These are phyloP conservation scores for Drosophila melanica DNA, from an alignment of 1,140 invertebrate genomes.

Conservation along the genomic window DNA sequence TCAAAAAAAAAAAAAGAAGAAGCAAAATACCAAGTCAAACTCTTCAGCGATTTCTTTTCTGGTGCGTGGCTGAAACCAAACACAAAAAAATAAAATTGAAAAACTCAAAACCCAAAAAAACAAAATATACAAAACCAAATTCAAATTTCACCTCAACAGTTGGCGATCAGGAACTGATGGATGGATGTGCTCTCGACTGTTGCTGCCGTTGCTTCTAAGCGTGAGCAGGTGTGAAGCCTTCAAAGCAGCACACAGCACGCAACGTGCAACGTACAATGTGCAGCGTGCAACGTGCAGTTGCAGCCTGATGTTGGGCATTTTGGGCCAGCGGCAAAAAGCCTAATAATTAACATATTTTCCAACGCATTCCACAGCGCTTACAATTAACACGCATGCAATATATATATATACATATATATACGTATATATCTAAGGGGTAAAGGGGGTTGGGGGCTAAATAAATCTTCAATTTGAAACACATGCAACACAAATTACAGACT, in stretches of 20 bases:
- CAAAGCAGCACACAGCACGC: conserved; percentile 20
- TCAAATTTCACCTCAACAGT: conserved; percentile 66
- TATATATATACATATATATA: conserved; percentile 11
- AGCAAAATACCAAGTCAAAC: conserved; percentile 34
- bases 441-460: conserved; percentile 59
- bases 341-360: conserved; percentile 83
- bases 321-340: conserved; percentile 62
- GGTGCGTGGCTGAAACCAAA: conserved; percentile 19
- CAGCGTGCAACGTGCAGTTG: conserved; percentile 16
- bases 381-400: conserved; percentile 78
- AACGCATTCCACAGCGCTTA: conserved; percentile 80
- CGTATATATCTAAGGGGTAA: not conserved
- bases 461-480: conserved; percentile 83
- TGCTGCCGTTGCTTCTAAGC: conserved; percentile 13
- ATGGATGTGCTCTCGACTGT: conserved; percentile 12
- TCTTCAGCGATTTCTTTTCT: conserved; percentile 62
- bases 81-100: conserved; percentile 10
- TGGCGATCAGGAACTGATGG: conserved; percentile 36
- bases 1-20: conserved; percentile 30
- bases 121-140: conserved; percentile 27
- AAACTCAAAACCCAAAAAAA: not conserved
- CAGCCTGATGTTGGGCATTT: conserved; percentile 18
- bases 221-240: conserved; percentile 66
- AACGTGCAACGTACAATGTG: conserved; percentile 21
- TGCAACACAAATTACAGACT: conserved; percentile 82